Evolutionary conservation across 2,888 invertebrate species (phyloP).

Genomic region (Tiliacea aurago): DNA sequence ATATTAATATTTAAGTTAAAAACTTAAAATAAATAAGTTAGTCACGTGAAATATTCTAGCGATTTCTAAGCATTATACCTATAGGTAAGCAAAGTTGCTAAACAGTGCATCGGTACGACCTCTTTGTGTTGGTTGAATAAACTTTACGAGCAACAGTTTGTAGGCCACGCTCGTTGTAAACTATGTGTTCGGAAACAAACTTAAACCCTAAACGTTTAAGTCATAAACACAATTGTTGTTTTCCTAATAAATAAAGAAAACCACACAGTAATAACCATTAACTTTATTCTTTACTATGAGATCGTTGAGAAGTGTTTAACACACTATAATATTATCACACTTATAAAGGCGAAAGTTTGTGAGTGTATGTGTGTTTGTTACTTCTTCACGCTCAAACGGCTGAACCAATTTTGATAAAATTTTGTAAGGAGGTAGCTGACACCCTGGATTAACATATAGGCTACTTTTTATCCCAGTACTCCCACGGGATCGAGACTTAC

Average conservation of each 20-base stretch:
- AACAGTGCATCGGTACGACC: slow-evolving; percentile 72
- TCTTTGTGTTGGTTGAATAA: slow-evolving; percentile 82
- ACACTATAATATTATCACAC: no score
- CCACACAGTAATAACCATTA: slow-evolving; percentile 17
- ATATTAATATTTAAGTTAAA: neutral
- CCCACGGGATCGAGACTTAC: no score
- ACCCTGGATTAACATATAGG: no score
- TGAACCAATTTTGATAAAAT: no score
- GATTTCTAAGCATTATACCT: slow-evolving; percentile 54
- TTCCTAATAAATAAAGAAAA: slow-evolving; percentile 32
- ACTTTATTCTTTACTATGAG: neutral
- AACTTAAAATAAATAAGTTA: slow-evolving; percentile 17
- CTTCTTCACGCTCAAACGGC: no score
- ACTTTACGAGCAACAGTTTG: slow-evolving; percentile 84
- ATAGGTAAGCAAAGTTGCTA: slow-evolving; percentile 72
- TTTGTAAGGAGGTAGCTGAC: no score
- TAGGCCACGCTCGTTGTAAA: slow-evolving; percentile 83
- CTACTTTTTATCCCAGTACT: no score
- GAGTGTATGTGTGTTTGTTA: no score
- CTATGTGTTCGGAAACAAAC: slow-evolving; percentile 78
- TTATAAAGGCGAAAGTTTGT: no score
- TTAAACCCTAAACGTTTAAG: slow-evolving; percentile 65
- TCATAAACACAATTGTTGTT: slow-evolving; percentile 45
- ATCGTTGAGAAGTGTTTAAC: neutral
- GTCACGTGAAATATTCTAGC: slow-evolving; percentile 44